phyloP scores from a whole-genome alignment of 2,888 invertebrate species.

The Graphium colonna region DNA sequence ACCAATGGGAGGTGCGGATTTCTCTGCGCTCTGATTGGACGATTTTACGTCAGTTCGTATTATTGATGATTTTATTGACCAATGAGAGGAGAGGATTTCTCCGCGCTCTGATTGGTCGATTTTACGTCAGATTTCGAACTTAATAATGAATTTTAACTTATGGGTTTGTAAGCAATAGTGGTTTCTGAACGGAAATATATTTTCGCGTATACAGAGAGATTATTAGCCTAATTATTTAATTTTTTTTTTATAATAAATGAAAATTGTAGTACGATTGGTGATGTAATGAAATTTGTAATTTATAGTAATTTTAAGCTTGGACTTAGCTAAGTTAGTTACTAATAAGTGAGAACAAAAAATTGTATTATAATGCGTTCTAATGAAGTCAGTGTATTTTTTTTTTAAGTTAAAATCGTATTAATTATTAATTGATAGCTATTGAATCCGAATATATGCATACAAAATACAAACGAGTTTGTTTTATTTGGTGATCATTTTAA shows the following conservation, averaged over 20 bases:
- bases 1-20: slow-evolving; percentile 13
- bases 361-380: slow-evolving; percentile 50
- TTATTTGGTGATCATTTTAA: slow-evolving; percentile 38
- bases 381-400: slow-evolving; percentile 76
- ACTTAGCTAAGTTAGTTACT: slow-evolving; percentile 68
- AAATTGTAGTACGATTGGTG: slow-evolving; percentile 40
- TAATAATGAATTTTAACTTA: no score
- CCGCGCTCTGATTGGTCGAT: background rate
- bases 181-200: background rate
- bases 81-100: slow-evolving; percentile 11
- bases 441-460: slow-evolving; percentile 79
- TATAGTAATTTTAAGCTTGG: slow-evolving; percentile 73
- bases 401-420: slow-evolving; percentile 70
- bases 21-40: slow-evolving; percentile 16
- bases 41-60: background rate
- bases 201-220: slow-evolving; percentile 24
- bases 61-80: background rate
- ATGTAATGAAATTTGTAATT: slow-evolving; percentile 74
- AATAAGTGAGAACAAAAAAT: slow-evolving; percentile 42
- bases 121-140: no score
- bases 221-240: slow-evolving; percentile 30
- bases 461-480: slow-evolving; percentile 53
- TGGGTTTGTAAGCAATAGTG: slow-evolving; percentile 6
- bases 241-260: slow-evolving; percentile 18
- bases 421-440: slow-evolving; percentile 72